phyloP scores from a whole-genome alignment of 2,888 invertebrate species.

The Himalopsyche japonica region DNA sequence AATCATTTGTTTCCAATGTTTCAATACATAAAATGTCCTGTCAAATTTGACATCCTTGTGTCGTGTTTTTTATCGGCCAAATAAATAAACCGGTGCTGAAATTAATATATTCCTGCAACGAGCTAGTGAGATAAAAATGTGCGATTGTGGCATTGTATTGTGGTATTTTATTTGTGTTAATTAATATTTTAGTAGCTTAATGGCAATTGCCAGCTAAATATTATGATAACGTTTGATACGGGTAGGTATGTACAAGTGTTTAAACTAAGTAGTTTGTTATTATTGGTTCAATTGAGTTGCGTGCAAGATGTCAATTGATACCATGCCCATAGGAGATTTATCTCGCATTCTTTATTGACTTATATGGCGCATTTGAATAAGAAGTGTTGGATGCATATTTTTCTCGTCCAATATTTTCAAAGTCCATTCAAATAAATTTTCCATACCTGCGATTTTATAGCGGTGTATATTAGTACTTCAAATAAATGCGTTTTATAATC shows the following conservation, averaged over 20 bases:
- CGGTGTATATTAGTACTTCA: too few species aligned
- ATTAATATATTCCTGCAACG: not conserved
- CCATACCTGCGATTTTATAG: too few species aligned
- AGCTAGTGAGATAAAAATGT: not conserved
- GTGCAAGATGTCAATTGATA: not conserved
- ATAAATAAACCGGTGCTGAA: not conserved
- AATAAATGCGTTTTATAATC: too few species aligned
- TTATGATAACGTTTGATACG: not conserved
- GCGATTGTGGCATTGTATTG: not conserved
- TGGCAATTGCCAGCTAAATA: not conserved
- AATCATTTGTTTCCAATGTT: not conserved
- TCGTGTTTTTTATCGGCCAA: not conserved
- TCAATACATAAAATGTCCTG: not conserved
- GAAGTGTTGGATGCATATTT: too few species aligned
- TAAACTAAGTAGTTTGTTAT: not conserved
- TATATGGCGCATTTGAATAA: not conserved
- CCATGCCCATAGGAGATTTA: not conserved
- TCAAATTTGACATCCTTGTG: not conserved
- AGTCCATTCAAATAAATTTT: too few species aligned
- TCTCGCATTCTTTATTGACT: not conserved
- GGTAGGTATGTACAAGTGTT: not conserved
- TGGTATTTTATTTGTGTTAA: not conserved
- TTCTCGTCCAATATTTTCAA: too few species aligned
- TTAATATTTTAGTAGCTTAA: not conserved
- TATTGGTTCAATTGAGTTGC: not conserved